Evolutionary conservation across 2,113 vertebrate species (phyloP), one percentile per base, ranked within the genome.

Genomic region (Patagioenas fasciata): DNA sequence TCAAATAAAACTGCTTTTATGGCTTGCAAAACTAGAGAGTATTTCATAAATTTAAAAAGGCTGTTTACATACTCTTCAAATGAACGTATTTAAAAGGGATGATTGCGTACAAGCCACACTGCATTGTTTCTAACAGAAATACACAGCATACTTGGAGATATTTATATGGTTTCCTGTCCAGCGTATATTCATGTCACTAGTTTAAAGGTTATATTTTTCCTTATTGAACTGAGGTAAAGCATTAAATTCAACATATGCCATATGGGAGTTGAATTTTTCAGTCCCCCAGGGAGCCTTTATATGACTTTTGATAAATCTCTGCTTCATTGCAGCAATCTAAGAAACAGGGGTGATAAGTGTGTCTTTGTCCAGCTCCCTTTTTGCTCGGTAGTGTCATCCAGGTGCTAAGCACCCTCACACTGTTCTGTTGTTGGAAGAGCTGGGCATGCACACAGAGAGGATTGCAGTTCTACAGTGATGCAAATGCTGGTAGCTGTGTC

Each of bases 91-190:
- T 44, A 74, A 80, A 40, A 29, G 16, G 48, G 24, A 48, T 19
- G 20, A 31, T 26, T 12, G 3, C 32, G 53, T 28, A 54, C 40
- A 64, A 89, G 73, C 47, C 69, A 50, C 31, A 54, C 29, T 6
- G 3, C 29, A 48, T 12, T 1, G 0, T 47, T 71, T 73, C 58
- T 85, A 79, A 42, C 42, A 85, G 56, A 69, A 54, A 60, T 17
- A 19, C 23, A 21, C 34, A 16, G 42, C 2, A 0, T 2, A 1
- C 50, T 77, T 53, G 14, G 29, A 82, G 34, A 62, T 13, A 3
- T n/a, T 61, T 12, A 7, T 24, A 12, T 8, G 2, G 56, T 73
- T 65, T 31, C 38, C 48, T 48, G 26, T 12, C 32, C 75, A 40
- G 23, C 1, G 1, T 15, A 19, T 42, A 60, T 9, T 70, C 50